Evolutionary conservation across 2,888 invertebrate species (phyloP).

Genomic region (Drosophila robusta): DNA sequence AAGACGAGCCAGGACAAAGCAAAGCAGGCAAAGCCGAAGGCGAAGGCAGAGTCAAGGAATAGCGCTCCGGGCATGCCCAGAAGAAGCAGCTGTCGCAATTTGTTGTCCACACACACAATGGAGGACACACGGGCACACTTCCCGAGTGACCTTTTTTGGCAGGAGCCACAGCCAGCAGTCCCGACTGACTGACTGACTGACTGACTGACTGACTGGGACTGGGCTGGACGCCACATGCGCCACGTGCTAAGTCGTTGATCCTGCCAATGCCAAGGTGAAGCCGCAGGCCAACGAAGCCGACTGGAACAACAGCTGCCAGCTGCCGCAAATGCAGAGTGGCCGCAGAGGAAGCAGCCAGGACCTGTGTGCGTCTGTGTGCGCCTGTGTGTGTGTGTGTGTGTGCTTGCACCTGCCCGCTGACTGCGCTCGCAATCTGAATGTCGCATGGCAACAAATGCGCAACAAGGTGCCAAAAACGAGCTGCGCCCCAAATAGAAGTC

Average conservation of each 20-base stretch:
- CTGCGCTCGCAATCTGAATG: slow-evolving; percentile 70
- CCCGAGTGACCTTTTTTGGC: slow-evolving; percentile 78
- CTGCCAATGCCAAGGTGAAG: slow-evolving; percentile 58
- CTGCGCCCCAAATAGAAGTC: slow-evolving; percentile 7
- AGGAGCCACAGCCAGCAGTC: slow-evolving; percentile 57
- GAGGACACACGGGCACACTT: slow-evolving; percentile 62
- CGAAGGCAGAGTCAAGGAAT: slow-evolving; percentile 15
- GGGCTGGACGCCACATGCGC: slow-evolving; percentile 68
- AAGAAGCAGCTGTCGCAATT: slow-evolving; percentile 60
- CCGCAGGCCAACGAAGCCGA: slow-evolving; percentile 26
- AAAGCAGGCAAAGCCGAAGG: slow-evolving; percentile 24
- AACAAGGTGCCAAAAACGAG: slow-evolving; percentile 57
- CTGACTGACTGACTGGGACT: slow-evolving; percentile 32
- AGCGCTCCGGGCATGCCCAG: slow-evolving; percentile 7
- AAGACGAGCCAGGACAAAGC: slow-evolving; percentile 33
- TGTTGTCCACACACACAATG: slow-evolving; percentile 35
- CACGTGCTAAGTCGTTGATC: slow-evolving; percentile 80
- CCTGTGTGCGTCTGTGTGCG: slow-evolving; percentile 16
- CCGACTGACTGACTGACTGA: slow-evolving; percentile 7
- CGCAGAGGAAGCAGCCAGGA: slow-evolving; percentile 27
- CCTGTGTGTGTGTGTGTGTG: not conserved
- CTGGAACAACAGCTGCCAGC: slow-evolving; percentile 53
- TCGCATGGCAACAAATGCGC: slow-evolving; percentile 61
- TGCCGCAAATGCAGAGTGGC: slow-evolving; percentile 33
- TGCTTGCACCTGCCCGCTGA: slow-evolving; percentile 51